phyloP scores from a whole-genome alignment of 2,113 vertebrate species.

The Bungarus multicinctus region DNA sequence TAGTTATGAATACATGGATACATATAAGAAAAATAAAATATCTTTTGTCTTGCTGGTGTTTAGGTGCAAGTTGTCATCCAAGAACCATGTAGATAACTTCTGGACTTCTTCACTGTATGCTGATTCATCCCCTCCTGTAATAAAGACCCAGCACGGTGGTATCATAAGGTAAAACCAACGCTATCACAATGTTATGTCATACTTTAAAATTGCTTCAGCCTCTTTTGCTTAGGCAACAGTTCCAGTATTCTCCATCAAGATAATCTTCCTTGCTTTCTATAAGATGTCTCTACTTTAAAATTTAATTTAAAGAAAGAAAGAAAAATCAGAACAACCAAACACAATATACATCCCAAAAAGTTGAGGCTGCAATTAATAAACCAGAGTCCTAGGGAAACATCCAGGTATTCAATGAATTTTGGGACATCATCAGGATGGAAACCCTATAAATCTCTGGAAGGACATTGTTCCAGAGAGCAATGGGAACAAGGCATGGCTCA shows the following conservation, averaged over 20 bases:
- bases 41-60: no score
- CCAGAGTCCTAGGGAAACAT: background rate
- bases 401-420: background rate
- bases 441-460: background rate
- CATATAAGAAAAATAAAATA: no score
- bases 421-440: background rate
- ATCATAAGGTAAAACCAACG: background rate
- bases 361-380: background rate
- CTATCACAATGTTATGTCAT: background rate
- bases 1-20: no score
- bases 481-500: background rate
- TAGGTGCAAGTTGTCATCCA: no score
- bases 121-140: no score
- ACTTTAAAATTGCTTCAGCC: background rate
- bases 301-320: background rate
- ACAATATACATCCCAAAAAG: background rate
- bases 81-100: no score
- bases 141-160: no score
- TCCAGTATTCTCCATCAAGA: background rate
- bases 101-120: no score
- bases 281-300: background rate
- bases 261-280: background rate
- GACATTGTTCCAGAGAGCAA: background rate
- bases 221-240: background rate
- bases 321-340: background rate